Percentiles rank a stretch among this genome's conserved stretches.
Evolutionary conservation across 1,140 invertebrate species (phyloP).

Genomic region (Dryas iulia): DNA sequence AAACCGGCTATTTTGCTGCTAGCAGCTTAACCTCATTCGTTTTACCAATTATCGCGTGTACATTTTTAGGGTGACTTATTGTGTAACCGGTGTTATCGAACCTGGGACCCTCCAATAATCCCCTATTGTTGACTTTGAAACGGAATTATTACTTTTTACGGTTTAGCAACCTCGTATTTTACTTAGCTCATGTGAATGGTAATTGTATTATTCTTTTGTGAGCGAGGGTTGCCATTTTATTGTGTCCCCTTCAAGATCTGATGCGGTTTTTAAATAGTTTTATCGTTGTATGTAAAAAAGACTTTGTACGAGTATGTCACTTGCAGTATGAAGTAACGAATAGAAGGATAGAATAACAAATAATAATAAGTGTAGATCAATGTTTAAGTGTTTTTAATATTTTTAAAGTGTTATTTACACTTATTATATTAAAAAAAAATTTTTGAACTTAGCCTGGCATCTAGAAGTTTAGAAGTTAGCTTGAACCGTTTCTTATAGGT

Average conservation of each 20-base stretch:
- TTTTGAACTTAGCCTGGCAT: too few species aligned
- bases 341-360: background rate
- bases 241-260: slow-evolving; percentile 23
- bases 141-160: slow-evolving; percentile 77
- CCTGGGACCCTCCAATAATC: slow-evolving; percentile 47
- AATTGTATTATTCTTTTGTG: slow-evolving; percentile 58
- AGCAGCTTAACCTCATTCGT: background rate
- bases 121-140: slow-evolving; percentile 71
- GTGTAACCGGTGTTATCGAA: slow-evolving; percentile 29
- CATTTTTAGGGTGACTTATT: slow-evolving; percentile 31
- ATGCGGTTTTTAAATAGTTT: slow-evolving; percentile 31
- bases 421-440: too few species aligned
- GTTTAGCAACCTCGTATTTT: slow-evolving; percentile 78
- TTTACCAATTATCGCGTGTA: slow-evolving; percentile 17
- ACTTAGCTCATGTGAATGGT: slow-evolving; percentile 75
- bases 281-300: background rate
- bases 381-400: background rate
- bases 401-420: too few species aligned
- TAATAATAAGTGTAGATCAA: background rate
- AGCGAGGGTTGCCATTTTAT: slow-evolving; percentile 35
- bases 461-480: too few species aligned
- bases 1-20: background rate
- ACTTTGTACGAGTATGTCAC: background rate
- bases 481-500: too few species aligned
- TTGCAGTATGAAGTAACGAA: background rate